phyloP scores from a whole-genome alignment of 2,888 invertebrate genomes.

The Platycheirus albimanus region DNA sequence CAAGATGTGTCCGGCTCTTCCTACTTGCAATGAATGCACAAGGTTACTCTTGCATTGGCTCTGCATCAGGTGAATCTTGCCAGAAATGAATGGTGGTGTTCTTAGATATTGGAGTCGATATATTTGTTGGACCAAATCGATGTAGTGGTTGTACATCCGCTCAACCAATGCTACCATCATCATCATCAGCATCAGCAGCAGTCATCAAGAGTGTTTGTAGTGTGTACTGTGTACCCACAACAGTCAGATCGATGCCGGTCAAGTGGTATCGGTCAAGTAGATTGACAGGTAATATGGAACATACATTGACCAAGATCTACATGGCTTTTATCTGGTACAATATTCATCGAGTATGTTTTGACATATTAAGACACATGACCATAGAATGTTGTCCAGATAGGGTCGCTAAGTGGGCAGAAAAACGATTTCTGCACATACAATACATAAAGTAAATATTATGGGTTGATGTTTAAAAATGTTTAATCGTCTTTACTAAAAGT shows the following conservation, averaged over 20 bases:
- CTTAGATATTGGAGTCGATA: slow-evolving; percentile 54
- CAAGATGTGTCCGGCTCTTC: slow-evolving; percentile 41
- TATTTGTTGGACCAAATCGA: slow-evolving; percentile 53
- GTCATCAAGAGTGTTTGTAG: too few relatives aligned
- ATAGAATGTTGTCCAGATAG: background rate
- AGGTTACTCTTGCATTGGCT: too few relatives aligned
- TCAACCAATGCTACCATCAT: slow-evolving; percentile 50
- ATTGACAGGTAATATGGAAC: slow-evolving; percentile 19
- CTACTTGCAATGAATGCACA: slow-evolving; percentile 34
- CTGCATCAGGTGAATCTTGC: slow-evolving; percentile 37
- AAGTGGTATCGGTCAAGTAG: slow-evolving; percentile 27
- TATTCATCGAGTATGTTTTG: slow-evolving; percentile 6
- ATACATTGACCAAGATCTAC: slow-evolving; percentile 20
- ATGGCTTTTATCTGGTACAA: slow-evolving; percentile 20
- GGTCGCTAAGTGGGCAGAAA: background rate
- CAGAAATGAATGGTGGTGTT: slow-evolving; percentile 55
- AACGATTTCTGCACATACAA: background rate
- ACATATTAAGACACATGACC: slow-evolving; percentile 6
- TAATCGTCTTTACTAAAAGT: too few relatives aligned
- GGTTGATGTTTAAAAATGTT: too few relatives aligned
- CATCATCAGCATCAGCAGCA: slow-evolving; percentile 23
- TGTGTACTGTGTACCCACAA: slow-evolving; percentile 20
- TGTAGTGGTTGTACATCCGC: slow-evolving; percentile 59
- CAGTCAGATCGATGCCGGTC: slow-evolving; percentile 30
- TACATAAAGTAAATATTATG: too few relatives aligned